Conservation (phyloP, 37 sponge, comb jelly and placozoan genomes). For the Aphrocallistes beatrix region DNA sequence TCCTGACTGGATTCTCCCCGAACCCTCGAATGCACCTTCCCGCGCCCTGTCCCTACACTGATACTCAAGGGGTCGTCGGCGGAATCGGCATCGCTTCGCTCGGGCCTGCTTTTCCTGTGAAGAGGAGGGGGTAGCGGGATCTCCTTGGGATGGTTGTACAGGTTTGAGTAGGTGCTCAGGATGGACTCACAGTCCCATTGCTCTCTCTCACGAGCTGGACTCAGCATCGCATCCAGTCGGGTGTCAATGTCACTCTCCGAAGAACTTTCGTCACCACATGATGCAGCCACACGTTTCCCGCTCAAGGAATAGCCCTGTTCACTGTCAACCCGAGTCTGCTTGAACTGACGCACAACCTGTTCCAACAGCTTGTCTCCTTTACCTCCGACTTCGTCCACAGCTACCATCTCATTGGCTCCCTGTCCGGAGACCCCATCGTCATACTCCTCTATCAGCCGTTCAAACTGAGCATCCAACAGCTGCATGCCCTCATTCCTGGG, state of each 20-base stretch:
- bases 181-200: slow-evolving; percentile 83
- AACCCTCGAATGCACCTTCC: background rate
- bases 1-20: slow-evolving; percentile 64
- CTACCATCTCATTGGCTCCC: background rate
- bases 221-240: slow-evolving; percentile 24
- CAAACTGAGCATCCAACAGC: background rate
- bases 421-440: background rate
- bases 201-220: background rate
- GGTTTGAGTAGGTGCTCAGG: slow-evolving; percentile 66
- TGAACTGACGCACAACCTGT: background rate
- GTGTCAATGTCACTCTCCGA: slow-evolving; percentile 14
- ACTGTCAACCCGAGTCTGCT: background rate
- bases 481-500: slow-evolving; percentile 68
- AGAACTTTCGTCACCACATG: background rate
- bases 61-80: background rate
- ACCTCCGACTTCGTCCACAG: background rate
- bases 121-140: slow-evolving; percentile 35
- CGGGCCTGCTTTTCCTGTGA: slow-evolving; percentile 29
- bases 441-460: slow-evolving; percentile 19
- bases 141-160: slow-evolving; percentile 82
- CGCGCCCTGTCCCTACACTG: background rate
- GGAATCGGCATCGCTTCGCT: background rate
- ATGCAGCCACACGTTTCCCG: background rate
- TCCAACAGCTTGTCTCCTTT: background rate
- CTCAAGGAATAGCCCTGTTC: background rate